Evolutionary conservation across 2,797 vertebrate species (phyloP).

Genomic region (Huso huso): DNA sequence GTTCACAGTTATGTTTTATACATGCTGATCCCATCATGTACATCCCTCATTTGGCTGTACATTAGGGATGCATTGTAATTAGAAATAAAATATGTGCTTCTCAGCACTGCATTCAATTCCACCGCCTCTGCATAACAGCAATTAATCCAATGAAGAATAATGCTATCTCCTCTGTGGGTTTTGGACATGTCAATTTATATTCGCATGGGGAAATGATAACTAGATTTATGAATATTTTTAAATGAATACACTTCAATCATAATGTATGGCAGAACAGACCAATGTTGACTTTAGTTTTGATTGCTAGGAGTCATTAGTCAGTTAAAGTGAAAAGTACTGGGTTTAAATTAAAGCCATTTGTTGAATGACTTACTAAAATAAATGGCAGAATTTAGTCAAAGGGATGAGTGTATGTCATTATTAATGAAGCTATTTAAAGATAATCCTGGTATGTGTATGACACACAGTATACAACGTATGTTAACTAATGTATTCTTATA

Average conservation of each 20-base stretch:
- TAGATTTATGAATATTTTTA: background rate
- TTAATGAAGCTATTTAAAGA: no score
- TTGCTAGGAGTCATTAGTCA: background rate
- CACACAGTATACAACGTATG: no score
- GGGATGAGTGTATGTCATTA: no score
- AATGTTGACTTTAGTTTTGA: background rate
- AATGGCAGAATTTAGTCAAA: background rate
- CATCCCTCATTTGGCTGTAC: background rate
- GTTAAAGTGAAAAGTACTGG: background rate
- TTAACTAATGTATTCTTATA: no score
- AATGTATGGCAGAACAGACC: background rate
- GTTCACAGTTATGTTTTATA: no score
- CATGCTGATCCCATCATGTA: background rate
- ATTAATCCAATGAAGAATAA: background rate
- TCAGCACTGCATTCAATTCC: background rate
- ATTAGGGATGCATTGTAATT: background rate
- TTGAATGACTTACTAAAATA: background rate
- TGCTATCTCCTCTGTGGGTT: background rate
- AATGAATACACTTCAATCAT: background rate
- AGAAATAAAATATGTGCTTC: background rate
- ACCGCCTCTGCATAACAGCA: background rate
- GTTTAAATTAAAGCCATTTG: background rate
- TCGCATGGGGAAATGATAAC: background rate
- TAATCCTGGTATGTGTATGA: no score
- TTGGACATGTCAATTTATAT: background rate